Base-by-base conservation (phyloP, 2,888 invertebrate species). In the Branchipolynoe longqiensis region DNA sequence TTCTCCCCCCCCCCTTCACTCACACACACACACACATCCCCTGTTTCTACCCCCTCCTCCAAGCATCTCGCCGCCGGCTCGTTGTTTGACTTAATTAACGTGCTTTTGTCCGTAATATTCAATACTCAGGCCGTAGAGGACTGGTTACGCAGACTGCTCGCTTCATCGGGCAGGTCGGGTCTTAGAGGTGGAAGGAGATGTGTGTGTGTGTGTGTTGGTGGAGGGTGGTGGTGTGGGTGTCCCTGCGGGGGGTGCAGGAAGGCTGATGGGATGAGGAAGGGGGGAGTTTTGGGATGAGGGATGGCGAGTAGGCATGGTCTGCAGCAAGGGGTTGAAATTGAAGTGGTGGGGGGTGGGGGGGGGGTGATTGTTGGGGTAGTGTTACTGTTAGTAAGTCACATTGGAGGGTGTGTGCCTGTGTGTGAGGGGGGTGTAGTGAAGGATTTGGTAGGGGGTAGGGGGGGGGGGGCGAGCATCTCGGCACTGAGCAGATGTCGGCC, bases 71-170 rank as follows among this genome's bases (percentile, higher is more conserved):
- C 22, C 73, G 41, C 54, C 78, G 33, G 48, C 78, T 41, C 78
- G 48, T 78, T 78, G 78, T 78, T 78, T 78, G 78, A 41, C 48
- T 54, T 78, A 78, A 78, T 78, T 78, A 78, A 78, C 48, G 54
- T 41, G 25, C 78, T 78, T n/a, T 78, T 78, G 78, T 78, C 78
- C 78, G n/a, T 48, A 48, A 78, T 78, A 78, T 78, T 78, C 78
- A 78, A 78, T 78, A 78, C 48, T 78, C 78, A 78, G 25, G 31
- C 28, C 6, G 73, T 1, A 28, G 22, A 33, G 73, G 54, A 12
- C 22, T 12, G 54, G n/a, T n/a, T n/a, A n/a, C n/a, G n/a, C n/a
- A n/a, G n/a, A n/a, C n/a, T n/a, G n/a, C n/a, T n/a, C n/a, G n/a
- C n/a, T n/a, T n/a, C n/a, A n/a, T n/a, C n/a, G n/a, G n/a, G n/a